Conservation (phyloP, 2,888 invertebrate species). For the Sphaerophoria taeniata region DNA sequence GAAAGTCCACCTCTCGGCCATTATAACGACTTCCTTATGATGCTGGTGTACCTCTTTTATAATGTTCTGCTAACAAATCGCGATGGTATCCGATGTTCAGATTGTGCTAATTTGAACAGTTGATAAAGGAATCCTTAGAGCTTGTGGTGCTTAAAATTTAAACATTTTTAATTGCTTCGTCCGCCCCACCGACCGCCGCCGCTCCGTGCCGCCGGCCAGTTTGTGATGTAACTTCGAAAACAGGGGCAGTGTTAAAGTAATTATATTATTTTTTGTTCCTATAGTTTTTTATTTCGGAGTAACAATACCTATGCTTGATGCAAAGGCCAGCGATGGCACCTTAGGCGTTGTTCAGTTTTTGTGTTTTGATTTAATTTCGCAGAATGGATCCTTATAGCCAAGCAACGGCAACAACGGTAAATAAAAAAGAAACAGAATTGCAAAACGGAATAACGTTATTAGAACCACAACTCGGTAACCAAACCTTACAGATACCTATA, state of each 20-base stretch:
- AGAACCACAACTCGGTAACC: too few species aligned
- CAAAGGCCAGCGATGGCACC: constrained; percentile 57
- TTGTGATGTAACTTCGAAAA: constrained; percentile 41
- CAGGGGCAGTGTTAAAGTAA: constrained; percentile 67
- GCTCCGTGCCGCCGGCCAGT: not conserved
- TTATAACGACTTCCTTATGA: constrained; percentile 72
- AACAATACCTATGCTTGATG: constrained; percentile 44
- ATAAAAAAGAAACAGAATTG: too few species aligned
- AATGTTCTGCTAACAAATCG: constrained; percentile 73
- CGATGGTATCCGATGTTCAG: constrained; percentile 30
- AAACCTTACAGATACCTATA: too few species aligned
- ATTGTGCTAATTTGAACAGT: constrained; percentile 61
- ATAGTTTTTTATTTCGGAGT: not conserved
- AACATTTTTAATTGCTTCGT: constrained; percentile 72
- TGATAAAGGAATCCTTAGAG: constrained; percentile 45
- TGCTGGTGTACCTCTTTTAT: constrained; percentile 71
- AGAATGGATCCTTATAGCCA: constrained; percentile 50
- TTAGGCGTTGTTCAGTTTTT: constrained; percentile 62
- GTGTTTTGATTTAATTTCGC: constrained; percentile 74
- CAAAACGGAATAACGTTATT: too few species aligned
- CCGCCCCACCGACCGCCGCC: constrained; percentile 3
- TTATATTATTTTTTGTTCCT: constrained; percentile 33
- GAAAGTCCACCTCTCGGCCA: constrained; percentile 61
- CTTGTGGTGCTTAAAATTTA: constrained; percentile 67
- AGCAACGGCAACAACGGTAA: not conserved